Evolutionary conservation across 2,888 invertebrate species (phyloP).

Genomic region (Protula sp.): DNA sequence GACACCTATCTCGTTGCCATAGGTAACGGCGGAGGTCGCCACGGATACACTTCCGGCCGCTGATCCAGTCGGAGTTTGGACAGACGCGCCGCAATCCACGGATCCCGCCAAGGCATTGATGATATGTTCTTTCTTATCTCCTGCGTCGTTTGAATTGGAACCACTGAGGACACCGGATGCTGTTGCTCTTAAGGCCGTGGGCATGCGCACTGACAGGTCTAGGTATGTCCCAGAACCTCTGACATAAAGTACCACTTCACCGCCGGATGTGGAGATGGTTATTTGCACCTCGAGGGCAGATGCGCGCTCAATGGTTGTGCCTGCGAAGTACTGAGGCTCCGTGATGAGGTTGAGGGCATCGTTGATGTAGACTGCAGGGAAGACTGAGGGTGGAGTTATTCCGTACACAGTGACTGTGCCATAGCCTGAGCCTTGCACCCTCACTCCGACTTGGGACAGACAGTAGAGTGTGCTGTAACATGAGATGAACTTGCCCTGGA

Average conservation of each 20-base stretch:
- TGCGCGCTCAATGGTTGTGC: not conserved
- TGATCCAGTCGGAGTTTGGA: not conserved
- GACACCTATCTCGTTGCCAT: not conserved
- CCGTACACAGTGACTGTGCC: not conserved
- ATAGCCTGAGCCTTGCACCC: not conserved
- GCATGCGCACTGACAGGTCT: not conserved
- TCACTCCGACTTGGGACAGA: not conserved
- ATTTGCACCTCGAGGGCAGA: not conserved
- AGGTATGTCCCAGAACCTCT: not conserved
- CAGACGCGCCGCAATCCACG: no score
- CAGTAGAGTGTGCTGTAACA: not conserved
- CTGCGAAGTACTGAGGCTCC: not conserved
- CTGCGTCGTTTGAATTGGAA: not conserved
- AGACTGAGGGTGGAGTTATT: not conserved
- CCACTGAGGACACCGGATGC: not conserved
- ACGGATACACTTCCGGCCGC: not conserved
- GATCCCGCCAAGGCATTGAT: no score
- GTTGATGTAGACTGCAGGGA: not conserved
- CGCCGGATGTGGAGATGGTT: not conserved
- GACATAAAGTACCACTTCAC: not conserved
- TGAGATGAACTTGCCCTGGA: not conserved
- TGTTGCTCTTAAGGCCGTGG: not conserved
- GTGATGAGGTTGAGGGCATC: not conserved
- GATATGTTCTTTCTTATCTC: not conserved
- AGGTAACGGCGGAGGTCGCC: not conserved